Evolutionary conservation across 2,888 invertebrate species (phyloP), one percentile per base, ranked within the genome.

Genomic region (Apodemia mormo): DNA sequence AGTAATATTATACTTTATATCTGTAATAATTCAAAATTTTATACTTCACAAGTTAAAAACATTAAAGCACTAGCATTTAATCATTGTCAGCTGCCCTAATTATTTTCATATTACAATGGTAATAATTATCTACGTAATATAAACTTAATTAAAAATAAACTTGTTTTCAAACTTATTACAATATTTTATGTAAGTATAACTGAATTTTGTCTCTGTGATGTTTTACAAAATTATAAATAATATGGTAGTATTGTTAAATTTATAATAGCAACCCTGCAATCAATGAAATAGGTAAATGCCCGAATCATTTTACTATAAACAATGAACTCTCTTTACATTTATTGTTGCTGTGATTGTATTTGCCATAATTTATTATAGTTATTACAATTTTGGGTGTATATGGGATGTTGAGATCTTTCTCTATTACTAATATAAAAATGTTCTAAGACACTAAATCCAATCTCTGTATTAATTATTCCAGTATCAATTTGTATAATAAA

Each of bases 401-500:
- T 88, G 91, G 90, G 88, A 86, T 91, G 89, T 90, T 89, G 75
- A 78, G 78, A 85, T 82, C 79, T 85, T 85, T 82, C 81, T 79
- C 83, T 79, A 85, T 85, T 77, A 80, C 81, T 84, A 81, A 82
- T 83, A 81, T 74, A 74, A 73, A 49, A 76, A 80, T 84, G 82
- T 79, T 85, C 83, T 85, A 89, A 77, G 77, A 80, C 81, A 81
- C 81, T 87, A 82, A 84, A 87, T 87, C 82, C 87, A 86, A 76
- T 74, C 74, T 49, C 87, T 88, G 86, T 82, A 85, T 85, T 85
- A 85, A 89, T 86, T 86, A 92, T 92, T 92, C 92, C 90, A 92
- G 82, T 89, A 88, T 86, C 80, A 77, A 88, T 89, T 91, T 92
- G 83, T 92, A 90, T 87, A 89, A 89, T 90, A 89, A 88, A 89